These are phyloP conservation scores for Cheilosia urbana DNA, from an alignment of 2,888 invertebrate genomes.

Conservation along the genomic window DNA sequence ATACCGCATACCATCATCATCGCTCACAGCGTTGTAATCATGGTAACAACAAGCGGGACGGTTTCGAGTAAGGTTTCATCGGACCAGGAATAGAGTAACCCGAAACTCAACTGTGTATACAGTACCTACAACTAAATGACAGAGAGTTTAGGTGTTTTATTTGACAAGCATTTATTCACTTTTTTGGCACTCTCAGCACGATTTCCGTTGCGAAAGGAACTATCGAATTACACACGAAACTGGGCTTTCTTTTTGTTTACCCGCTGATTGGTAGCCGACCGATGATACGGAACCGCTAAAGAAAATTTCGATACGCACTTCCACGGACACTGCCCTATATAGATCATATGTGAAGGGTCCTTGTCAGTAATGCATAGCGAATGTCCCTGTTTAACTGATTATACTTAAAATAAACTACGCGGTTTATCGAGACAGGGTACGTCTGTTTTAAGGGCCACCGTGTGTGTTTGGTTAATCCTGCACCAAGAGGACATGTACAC, in stretches of 20 bases:
- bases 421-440: constrained; percentile 43
- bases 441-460: constrained; percentile 10
- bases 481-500: constrained; percentile 20
- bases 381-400: neutral
- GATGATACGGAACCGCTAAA: constrained; percentile 16
- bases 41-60: constrained; percentile 31
- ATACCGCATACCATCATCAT: constrained; percentile 26
- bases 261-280: constrained; percentile 19
- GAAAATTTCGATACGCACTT: too few relatives aligned
- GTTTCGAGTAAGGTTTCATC: constrained; percentile 48
- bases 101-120: constrained; percentile 42
- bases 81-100: constrained; percentile 26
- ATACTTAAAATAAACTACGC: constrained; percentile 50
- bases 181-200: constrained; percentile 2
- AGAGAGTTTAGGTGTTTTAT: constrained; percentile 15
- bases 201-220: constrained; percentile 10
- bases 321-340: neutral
- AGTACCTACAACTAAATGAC: constrained; percentile 46
- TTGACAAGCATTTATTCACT: constrained; percentile 54
- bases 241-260: constrained; percentile 26
- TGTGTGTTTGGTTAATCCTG: constrained; percentile 28
- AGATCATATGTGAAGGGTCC: neutral
- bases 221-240: constrained; percentile 41
- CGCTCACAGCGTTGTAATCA: constrained; percentile 42
- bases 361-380: constrained; percentile 14